A percentile compares a stretch with the other conserved stretches of the same genome.
Evolutionary conservation across 2,113 vertebrate genomes (phyloP).

Genomic region (Mesembrinibis cayennensis): DNA sequence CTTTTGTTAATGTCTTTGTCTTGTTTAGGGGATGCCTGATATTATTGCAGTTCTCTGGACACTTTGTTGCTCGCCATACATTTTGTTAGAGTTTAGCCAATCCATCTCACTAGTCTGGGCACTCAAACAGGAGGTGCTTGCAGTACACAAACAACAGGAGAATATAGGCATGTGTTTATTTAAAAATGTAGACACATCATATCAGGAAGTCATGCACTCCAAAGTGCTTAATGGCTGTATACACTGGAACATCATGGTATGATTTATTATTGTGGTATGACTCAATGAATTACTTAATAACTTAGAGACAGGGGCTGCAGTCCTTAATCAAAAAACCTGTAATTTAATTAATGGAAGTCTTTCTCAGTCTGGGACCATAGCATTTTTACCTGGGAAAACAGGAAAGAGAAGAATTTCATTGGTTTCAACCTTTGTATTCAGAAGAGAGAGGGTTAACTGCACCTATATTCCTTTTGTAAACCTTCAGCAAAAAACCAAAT

Average conservation of each 20-base stretch:
- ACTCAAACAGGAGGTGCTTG: constrained; percentile 11
- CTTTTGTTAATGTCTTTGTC: background rate
- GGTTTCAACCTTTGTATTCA: background rate
- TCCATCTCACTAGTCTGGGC: background rate
- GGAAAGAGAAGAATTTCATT: background rate
- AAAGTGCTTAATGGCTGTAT: constrained; percentile 49
- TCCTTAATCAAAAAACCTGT: background rate
- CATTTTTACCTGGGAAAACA: background rate
- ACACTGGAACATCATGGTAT: background rate
- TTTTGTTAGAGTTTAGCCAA: background rate
- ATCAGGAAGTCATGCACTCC: constrained; percentile 21
- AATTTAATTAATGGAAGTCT: background rate
- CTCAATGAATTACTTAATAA: background rate
- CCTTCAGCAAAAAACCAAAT: background rate
- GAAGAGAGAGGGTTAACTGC: background rate
- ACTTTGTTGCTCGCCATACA: background rate
- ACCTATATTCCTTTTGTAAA: background rate
- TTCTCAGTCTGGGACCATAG: background rate
- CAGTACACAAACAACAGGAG: constrained; percentile 9
- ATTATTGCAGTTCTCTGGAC: background rate
- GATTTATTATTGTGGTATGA: constrained; percentile 33
- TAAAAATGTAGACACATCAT: background rate
- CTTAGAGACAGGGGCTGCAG: background rate
- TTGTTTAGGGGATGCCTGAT: background rate
- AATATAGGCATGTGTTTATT: constrained; percentile 45